Evolutionary conservation across 2,113 vertebrate species (phyloP).

Genomic region (Myotis lucifugus): DNA sequence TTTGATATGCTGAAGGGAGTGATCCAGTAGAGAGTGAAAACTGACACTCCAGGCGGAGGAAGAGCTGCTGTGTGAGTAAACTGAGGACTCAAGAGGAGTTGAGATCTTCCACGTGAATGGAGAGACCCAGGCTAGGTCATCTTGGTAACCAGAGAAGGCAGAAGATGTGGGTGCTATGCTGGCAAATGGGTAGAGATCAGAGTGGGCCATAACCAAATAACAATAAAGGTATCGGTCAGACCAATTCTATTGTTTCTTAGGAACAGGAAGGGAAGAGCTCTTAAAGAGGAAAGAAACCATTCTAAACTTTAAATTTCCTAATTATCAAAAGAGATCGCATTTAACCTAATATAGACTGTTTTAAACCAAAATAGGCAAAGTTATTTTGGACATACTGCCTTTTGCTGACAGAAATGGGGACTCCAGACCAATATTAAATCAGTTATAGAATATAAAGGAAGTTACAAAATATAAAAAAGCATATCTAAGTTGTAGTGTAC

Average conservation of each 20-base stretch:
- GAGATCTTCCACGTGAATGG: neutral
- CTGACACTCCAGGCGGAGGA: too few relatives aligned
- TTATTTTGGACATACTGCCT: conserved; percentile 15
- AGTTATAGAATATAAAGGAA: neutral
- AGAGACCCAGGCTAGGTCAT: neutral
- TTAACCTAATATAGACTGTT: neutral
- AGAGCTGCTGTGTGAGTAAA: neutral
- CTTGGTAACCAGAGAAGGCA: neutral
- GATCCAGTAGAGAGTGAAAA: neutral
- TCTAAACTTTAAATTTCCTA: neutral
- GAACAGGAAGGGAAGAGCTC: neutral
- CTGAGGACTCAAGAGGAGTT: neutral
- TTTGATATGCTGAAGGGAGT: neutral
- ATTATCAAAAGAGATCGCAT: neutral
- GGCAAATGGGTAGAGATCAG: neutral
- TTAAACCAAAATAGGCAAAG: neutral
- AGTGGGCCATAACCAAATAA: neutral
- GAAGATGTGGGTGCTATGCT: neutral
- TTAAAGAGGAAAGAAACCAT: neutral
- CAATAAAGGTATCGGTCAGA: neutral
- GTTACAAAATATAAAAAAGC: neutral
- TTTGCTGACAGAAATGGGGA: neutral
- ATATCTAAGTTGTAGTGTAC: neutral
- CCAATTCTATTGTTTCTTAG: neutral
- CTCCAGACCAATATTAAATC: neutral